Base-by-base conservation (phyloP, 2,797 vertebrate genomes). In the Typhlichthys subterraneus region DNA sequence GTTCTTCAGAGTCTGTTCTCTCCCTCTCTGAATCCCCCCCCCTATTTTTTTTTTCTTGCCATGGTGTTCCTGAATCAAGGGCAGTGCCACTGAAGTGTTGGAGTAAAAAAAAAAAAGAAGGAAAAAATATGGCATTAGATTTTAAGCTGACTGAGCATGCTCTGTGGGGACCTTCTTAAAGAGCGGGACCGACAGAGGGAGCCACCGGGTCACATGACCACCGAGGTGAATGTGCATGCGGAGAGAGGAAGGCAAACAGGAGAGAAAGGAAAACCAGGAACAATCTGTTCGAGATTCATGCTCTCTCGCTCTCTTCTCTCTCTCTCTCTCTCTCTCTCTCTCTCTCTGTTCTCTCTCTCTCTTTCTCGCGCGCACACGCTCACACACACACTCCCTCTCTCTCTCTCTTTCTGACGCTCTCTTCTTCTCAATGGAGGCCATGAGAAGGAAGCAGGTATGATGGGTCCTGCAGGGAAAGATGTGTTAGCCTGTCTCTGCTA, bases 381-480 rank as follows among this genome's bases (percentile, higher is more conserved):
- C 70, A 5, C 79, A 59, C 59, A 19, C 67, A 54, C 82, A 53
- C 79, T 54, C 68, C 12, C 60, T 4, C 60, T 47, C 59, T 2
- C 68, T 6, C 62, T 52, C 51, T 13, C 75, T 77, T 70, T 74
- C 73, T 77, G 76, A 70, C 75, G 65, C 85, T 84, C 72, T 81
- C 82, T 87, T 85, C 86, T 85, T 66, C 86, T 90, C 86, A 91
- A 85, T 91, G 91, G 90, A 93, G 89, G 90, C 92, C 91, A 87
- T 89, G 86, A 88, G 87, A 85, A 90, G 91, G 90, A 86, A 91
- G 88, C 92, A 93, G 93, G 92, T 93, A 93, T 88, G 92, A 87
- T 85, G 88, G 88, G 87, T 90, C 85, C 85, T 89, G 74, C 54
- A 63, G 75, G 70, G 75, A 75, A 77, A 70, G 74, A 71, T 69